Percentiles rank a stretch among this genome's conserved stretches.
phyloP scores from a whole-genome alignment of 2,797 vertebrate genomes.

The Coilia nasus region DNA sequence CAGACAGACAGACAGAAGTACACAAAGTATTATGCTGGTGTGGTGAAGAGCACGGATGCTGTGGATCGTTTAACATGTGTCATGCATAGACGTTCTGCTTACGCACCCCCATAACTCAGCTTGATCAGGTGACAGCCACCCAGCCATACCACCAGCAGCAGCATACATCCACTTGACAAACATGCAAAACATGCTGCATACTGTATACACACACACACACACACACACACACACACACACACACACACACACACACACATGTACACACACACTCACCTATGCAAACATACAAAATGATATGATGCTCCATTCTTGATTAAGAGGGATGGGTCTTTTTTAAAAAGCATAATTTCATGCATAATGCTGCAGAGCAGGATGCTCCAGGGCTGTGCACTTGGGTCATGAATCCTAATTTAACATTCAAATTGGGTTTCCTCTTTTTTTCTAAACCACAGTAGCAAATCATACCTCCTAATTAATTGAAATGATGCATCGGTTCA shows the following conservation, averaged over 20 bases:
- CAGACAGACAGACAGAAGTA: not conserved
- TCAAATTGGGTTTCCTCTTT: constrained; percentile 55
- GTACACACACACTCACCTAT: constrained; percentile 22
- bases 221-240: constrained; percentile 29
- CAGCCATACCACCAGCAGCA: not conserved
- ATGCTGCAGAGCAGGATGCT: constrained; percentile 60
- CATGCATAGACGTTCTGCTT: not conserved
- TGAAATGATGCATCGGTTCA: constrained; percentile 62
- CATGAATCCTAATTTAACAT: constrained; percentile 64
- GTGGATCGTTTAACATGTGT: constrained; percentile 17
- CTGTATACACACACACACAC: constrained; percentile 17
- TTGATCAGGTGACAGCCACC: constrained; percentile 8
- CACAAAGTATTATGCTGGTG: not conserved
- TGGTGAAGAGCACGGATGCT: not conserved
- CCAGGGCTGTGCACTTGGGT: constrained; percentile 41
- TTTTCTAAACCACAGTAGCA: constrained; percentile 56
- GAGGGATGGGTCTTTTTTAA: constrained; percentile 54
- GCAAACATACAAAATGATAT: constrained; percentile 25
- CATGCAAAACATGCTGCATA: not conserved
- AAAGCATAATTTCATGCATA: constrained; percentile 66
- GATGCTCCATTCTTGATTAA: constrained; percentile 38
- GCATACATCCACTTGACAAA: not conserved
- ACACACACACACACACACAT: constrained; percentile 8
- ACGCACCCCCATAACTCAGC: not conserved
- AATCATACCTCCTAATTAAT: constrained; percentile 69